Evolutionary conservation across 2,888 invertebrate species (phyloP), one percentile per base, ranked within the genome.

Genomic region (Troilus luridus): DNA sequence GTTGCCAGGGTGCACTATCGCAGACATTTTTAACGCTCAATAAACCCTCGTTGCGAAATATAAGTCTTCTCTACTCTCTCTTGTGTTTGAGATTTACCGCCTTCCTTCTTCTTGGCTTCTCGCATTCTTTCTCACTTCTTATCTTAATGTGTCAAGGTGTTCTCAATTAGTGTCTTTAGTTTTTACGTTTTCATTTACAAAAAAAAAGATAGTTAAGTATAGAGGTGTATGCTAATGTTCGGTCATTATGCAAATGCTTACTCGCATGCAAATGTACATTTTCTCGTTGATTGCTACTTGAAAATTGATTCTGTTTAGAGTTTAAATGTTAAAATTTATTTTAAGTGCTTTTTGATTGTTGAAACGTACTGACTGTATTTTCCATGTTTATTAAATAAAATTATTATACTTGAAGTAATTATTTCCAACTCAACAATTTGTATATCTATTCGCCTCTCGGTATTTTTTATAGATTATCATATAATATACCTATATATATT

Each of bases 21-120:
- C 56, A n/a, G 85, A 85, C 85, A 85, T 56, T 85, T 85, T 85
- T 85, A 85, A 85, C 85, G 85, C 85, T 58, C 85, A 85, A 85
- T 85, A 85, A 85, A 85, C 85, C 85, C 85, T 58, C 11, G 85
- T 14, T 21, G 2, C 54, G 56, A 56, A 85, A 85, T 85, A 85
- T 85, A 85, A n/a, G 85, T 85, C 85, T n/a, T 58, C n/a, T 58
- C 21, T 21, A 8, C n/a, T 85, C 85, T n/a, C 56, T 56, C 56
- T 85, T 85, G 85, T 41, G 5, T 85, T 85, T 56, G 41, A n/a
- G 85, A 85, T 85, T 85, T 85, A 85, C 10, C 12, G 12, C 56
- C 56, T 24, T 10, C 85, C 85, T 85, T 54, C 56, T 85, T 12
- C 56, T 21, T n/a, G 2, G 10, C n/a, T 56, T n/a, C 85, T 81